Evolutionary conservation across 92 coral and sea anemone species (phyloP).

Genomic region (Heteractis magnifica): DNA sequence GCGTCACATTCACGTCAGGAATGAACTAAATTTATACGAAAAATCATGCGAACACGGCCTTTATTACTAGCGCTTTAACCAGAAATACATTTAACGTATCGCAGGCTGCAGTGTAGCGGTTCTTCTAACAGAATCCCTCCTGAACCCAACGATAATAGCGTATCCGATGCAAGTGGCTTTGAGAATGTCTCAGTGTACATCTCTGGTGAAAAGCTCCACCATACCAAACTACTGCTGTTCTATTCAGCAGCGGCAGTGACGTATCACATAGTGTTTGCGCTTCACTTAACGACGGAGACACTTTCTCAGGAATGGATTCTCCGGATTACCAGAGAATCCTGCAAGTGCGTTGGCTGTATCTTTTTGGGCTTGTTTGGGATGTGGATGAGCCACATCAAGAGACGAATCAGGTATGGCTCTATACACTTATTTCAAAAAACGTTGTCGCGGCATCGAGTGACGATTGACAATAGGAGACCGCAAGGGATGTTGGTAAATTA

Average conservation of each 20-base stretch:
- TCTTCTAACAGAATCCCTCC: background rate
- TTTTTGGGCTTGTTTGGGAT: constrained; percentile 49
- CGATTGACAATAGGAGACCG: too few species aligned
- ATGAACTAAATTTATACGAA: too few species aligned
- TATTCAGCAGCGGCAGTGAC: constrained; percentile 57
- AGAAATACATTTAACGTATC: background rate
- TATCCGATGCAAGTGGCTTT: constrained; percentile 6
- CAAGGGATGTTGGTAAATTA: too few species aligned
- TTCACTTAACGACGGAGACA: constrained; percentile 31
- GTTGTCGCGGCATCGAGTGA: too few species aligned
- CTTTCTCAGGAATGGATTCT: background rate
- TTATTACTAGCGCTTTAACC: background rate
- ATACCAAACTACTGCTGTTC: constrained; percentile 50
- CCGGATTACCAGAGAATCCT: constrained; percentile 47
- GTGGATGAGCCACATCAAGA: constrained; percentile 56
- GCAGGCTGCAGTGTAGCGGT: constrained; percentile 10
- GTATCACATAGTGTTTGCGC: constrained; percentile 52
- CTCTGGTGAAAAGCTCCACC: constrained; percentile 46
- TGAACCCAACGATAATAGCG: background rate
- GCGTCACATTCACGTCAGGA: too few species aligned
- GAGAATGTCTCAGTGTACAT: constrained; percentile 47
- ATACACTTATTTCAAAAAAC: too few species aligned
- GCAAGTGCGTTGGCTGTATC: constrained; percentile 53
- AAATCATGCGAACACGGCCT: background rate
- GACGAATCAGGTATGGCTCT: constrained; percentile 49